A percentile compares a stretch with the other conserved stretches of the same genome.
phyloP scores from a whole-genome alignment of 2,888 invertebrate species.

The Ypsolopha sequella region DNA sequence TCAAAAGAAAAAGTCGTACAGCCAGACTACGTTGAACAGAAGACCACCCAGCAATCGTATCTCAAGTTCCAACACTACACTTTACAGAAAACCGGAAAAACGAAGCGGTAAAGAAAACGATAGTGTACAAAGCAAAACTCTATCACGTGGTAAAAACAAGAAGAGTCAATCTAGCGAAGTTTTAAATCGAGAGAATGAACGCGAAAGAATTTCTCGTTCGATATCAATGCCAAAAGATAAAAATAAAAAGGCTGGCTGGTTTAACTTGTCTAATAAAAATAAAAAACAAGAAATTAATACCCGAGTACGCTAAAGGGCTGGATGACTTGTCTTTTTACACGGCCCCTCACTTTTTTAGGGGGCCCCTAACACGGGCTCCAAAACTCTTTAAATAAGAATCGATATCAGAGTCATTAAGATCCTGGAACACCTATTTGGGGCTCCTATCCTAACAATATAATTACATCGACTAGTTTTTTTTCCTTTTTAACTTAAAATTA shows the following conservation, averaged over 20 bases:
- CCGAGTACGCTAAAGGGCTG: constrained; percentile 38
- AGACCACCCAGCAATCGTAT: constrained; percentile 42
- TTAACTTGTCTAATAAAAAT: constrained; percentile 70
- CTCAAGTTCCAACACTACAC: constrained; percentile 48
- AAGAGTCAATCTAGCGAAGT: constrained; percentile 76
- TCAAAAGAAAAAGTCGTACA: constrained; percentile 61
- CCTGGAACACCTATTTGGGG: no score
- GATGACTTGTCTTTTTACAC: no score
- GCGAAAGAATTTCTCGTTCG: constrained; percentile 72
- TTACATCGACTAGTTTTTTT: no score
- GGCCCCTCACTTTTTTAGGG: no score
- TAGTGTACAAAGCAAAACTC: constrained; percentile 24
- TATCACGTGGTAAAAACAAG: constrained; percentile 60
- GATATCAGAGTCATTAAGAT: no score
- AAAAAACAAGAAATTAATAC: constrained; percentile 52
- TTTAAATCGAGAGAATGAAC: constrained; percentile 61
- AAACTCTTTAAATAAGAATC: no score
- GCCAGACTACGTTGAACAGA: constrained; percentile 49
- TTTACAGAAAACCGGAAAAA: constrained; percentile 57
- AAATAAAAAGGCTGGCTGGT: constrained; percentile 81
- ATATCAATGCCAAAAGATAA: constrained; percentile 81
- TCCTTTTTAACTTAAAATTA: no score
- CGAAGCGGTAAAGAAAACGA: constrained; percentile 32
- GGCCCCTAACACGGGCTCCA: no score
- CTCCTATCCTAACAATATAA: no score